Evolutionary conservation across 2,888 invertebrate genomes (phyloP).

Genomic region (Carcina quercana): DNA sequence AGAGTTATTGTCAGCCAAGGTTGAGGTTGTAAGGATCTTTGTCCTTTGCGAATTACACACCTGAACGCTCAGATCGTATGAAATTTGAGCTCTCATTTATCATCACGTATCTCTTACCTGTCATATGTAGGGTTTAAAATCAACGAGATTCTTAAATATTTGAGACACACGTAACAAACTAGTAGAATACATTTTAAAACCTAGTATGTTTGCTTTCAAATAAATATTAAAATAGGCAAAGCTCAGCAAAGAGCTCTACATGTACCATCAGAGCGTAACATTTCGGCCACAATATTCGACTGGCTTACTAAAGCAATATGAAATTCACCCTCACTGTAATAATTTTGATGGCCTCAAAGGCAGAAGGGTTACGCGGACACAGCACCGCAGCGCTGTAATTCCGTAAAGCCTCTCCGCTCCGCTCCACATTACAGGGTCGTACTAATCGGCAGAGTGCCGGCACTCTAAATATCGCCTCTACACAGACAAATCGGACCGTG

Average conservation of each 20-base stretch:
- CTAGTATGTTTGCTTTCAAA: background rate
- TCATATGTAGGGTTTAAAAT: too few relatives aligned
- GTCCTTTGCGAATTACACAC: too few relatives aligned
- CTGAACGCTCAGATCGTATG: too few relatives aligned
- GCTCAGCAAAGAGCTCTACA: too few relatives aligned
- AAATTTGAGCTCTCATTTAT: too few relatives aligned
- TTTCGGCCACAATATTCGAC: slow-evolving; percentile 16
- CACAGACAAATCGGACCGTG: slow-evolving; percentile 66
- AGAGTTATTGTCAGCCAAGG: too few relatives aligned
- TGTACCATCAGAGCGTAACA: slow-evolving; percentile 30
- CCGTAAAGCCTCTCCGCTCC: slow-evolving; percentile 39
- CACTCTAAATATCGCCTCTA: slow-evolving; percentile 70
- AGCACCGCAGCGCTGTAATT: slow-evolving; percentile 40
- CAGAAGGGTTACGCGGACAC: slow-evolving; percentile 51
- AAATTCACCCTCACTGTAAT: slow-evolving; percentile 46
- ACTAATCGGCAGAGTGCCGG: slow-evolving; percentile 71
- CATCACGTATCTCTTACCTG: too few relatives aligned
- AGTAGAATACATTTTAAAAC: too few relatives aligned
- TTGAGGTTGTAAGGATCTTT: too few relatives aligned
- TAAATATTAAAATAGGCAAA: too few relatives aligned
- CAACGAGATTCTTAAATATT: too few relatives aligned
- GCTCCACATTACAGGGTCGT: slow-evolving; percentile 35
- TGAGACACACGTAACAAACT: too few relatives aligned
- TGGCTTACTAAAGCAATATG: slow-evolving; percentile 34
- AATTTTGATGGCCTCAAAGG: slow-evolving; percentile 65